Conservation (phyloP, 53 echinoderm and acorn worm genomes). For the Crossaster papposus region DNA sequence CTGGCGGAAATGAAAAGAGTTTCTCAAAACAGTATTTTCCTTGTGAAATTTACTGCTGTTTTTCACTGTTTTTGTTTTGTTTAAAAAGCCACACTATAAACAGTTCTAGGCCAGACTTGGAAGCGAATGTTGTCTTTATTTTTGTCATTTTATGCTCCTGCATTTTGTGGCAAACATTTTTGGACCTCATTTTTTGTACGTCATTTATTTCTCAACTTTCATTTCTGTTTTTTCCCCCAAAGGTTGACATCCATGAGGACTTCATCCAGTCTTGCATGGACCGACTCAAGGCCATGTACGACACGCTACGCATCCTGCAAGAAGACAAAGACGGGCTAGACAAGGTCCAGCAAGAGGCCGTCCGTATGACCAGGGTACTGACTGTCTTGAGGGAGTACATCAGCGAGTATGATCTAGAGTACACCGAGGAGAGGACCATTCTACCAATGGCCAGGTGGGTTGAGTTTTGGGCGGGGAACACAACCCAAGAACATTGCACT, state of each 20-base stretch:
- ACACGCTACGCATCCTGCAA: constrained; percentile 83
- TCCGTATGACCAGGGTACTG: constrained; percentile 93
- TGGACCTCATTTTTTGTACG: no score
- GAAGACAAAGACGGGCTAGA: constrained; percentile 79
- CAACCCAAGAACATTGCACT: no score
- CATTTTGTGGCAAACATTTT: no score
- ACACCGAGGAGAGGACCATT: constrained; percentile 94
- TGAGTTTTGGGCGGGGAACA: no score
- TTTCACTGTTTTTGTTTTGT: no score
- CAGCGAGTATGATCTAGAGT: constrained; percentile 93
- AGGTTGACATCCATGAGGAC: constrained; percentile 98
- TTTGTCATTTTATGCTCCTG: no score
- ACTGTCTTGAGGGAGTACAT: constrained; percentile 95
- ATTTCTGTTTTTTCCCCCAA: background rate
- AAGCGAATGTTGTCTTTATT: no score
- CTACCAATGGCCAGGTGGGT: constrained; percentile 92
- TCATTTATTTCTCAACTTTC: background rate
- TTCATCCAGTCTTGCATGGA: constrained; percentile 99
- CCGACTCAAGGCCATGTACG: constrained; percentile 94
- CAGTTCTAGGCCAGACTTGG: no score
- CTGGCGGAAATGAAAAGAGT: no score
- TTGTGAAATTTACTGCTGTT: no score
- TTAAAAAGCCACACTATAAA: no score
- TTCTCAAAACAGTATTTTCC: no score
- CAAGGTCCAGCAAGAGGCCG: constrained; percentile 87